Conservation (phyloP, 2,113 vertebrate genomes). For the Xiphorhynchus elegans region DNA sequence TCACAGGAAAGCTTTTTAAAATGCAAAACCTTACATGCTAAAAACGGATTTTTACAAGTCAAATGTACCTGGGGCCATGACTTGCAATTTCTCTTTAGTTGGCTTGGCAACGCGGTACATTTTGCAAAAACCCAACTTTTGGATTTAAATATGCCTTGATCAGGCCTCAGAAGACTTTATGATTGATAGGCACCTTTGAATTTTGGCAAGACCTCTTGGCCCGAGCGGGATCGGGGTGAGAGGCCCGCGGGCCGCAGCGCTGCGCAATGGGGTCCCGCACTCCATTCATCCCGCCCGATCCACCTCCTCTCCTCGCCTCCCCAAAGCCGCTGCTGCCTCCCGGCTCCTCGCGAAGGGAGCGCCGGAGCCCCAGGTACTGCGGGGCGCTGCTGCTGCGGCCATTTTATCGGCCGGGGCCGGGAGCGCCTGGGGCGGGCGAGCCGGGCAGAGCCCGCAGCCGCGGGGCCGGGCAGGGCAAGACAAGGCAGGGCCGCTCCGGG, state of each 20-base stretch:
- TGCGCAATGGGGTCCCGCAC: neutral
- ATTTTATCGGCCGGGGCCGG: conserved; percentile 39
- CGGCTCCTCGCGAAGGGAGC: neutral
- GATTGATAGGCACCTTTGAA: no score
- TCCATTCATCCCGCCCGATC: conserved; percentile 15
- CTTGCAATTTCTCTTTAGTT: neutral
- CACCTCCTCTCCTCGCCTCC: neutral
- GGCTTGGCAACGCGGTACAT: neutral
- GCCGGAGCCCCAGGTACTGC: neutral
- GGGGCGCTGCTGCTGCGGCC: conserved; percentile 33
- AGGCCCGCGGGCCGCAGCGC: neutral
- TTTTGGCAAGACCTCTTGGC: rapidly evolving
- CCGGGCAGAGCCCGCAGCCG: neutral
- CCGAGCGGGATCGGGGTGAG: neutral
- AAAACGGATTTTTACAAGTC: neutral
- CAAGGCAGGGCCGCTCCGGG: neutral
- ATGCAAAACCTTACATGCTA: neutral
- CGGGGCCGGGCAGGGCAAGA: neutral
- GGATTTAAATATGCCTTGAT: neutral
- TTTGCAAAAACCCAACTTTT: neutral
- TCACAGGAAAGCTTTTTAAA: neutral
- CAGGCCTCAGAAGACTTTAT: neutral
- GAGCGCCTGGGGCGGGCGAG: neutral
- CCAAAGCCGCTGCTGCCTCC: neutral
- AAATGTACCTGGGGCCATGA: neutral